phyloP scores from a whole-genome alignment of 2,888 invertebrate genomes.

The Xiphydria camelus region DNA sequence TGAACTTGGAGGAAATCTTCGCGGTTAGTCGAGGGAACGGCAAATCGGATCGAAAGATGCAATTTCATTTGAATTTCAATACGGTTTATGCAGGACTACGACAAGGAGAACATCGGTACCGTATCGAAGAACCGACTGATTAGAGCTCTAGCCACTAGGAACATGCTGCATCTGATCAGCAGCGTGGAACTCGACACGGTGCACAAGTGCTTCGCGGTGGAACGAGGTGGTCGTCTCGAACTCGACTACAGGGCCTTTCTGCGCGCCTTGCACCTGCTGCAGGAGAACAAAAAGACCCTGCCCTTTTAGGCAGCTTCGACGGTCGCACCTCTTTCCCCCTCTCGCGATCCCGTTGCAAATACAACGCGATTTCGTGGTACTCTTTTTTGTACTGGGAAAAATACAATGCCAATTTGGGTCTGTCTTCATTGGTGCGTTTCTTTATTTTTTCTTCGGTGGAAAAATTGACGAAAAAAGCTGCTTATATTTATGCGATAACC shows the following conservation, averaged over 20 bases:
- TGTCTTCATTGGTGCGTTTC: too few species aligned
- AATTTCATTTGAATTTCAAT: slow-evolving; percentile 1
- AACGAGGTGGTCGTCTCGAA: slow-evolving; percentile 65
- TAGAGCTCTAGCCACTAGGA: slow-evolving; percentile 68
- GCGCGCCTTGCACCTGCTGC: slow-evolving; percentile 68
- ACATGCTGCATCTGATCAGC: slow-evolving; percentile 67
- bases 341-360: too few species aligned
- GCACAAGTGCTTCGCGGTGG: slow-evolving; percentile 74
- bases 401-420: too few species aligned
- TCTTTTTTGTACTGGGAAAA: too few species aligned
- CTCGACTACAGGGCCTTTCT: slow-evolving; percentile 74
- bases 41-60: neutral
- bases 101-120: slow-evolving; percentile 69
- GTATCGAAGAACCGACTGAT: slow-evolving; percentile 67
- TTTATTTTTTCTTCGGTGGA: too few species aligned
- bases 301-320: slow-evolving; percentile 20
- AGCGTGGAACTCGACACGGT: slow-evolving; percentile 70
- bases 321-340: neutral
- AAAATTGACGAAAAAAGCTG: too few species aligned
- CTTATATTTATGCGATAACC: too few species aligned
- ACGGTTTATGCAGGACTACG: slow-evolving; percentile 64
- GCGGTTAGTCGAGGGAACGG: slow-evolving; percentile 55
- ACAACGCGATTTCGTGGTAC: too few species aligned
- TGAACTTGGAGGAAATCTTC: slow-evolving; percentile 72
- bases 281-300: slow-evolving; percentile 47